A percentile compares a stretch with the other conserved stretches of the same genome.
Evolutionary conservation across 2,113 vertebrate species (phyloP).

Genomic region (Datnioides undecimradiatus): DNA sequence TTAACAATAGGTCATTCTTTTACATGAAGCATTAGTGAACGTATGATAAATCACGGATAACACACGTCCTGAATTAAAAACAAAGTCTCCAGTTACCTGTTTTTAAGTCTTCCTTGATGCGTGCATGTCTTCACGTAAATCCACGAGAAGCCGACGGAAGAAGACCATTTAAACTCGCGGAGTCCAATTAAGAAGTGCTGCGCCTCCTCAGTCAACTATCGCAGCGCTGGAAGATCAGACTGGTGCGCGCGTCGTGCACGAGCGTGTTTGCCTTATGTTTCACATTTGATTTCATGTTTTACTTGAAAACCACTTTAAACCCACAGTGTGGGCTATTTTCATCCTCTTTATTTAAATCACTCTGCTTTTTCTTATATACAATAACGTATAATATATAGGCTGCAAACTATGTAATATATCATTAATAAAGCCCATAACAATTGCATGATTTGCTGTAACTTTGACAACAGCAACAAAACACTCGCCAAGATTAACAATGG

Average conservation of each 20-base stretch:
- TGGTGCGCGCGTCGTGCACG: conserved; percentile 32
- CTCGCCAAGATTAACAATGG: too few species aligned
- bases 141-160: conserved; percentile 35
- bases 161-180: conserved; percentile 15
- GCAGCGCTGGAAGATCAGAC: conserved; percentile 19
- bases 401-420: too few species aligned
- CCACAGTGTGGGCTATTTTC: background rate
- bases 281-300: conserved; percentile 11
- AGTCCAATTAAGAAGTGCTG: conserved; percentile 65
- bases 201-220: conserved; percentile 37
- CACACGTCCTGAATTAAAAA: background rate
- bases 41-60: background rate
- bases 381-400: too few species aligned
- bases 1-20: background rate
- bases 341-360: background rate
- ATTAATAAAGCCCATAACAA: too few species aligned
- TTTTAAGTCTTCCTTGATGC: conserved; percentile 39
- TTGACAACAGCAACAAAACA: too few species aligned
- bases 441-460: too few species aligned
- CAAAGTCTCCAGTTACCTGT: conserved; percentile 39
- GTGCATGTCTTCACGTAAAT: conserved; percentile 41
- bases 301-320: background rate
- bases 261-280: conserved; percentile 38
- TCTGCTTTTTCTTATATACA: too few species aligned
- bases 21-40: background rate